Base-by-base conservation (phyloP, 2,797 vertebrate species). In the Eupleurogrammus muticus region DNA sequence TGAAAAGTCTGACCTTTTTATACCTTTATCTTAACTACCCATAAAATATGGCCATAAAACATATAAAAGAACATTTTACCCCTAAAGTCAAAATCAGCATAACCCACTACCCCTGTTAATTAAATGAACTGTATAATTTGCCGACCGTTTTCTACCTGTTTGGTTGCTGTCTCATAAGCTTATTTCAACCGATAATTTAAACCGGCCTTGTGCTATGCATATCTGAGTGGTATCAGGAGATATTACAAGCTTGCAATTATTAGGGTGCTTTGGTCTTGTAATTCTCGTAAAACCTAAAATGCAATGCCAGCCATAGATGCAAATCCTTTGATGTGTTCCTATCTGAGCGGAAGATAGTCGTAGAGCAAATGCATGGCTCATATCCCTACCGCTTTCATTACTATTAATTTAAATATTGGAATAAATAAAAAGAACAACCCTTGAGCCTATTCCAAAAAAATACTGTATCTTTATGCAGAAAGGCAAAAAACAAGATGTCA, bases 1-100 rank as follows among this genome's bases (percentile, higher is more conserved):
- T 80, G 50, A 81, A 65, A 77, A 74, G 46, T 58, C 36, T 80
- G 75, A 87, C 85, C 84, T 85, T 75, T 86, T 82, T 69, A 72
- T 52, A 75, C 71, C 49, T 76, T n/a, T 79, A 71, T 80, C 77
- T 64, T 67, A 84, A 86, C 75, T 69, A 69, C 54, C 55, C 28
- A 83, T 82, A 79, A 86, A 82, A 82, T 66, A 65, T 35, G 49
- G 32, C 64, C 48, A 75, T 84, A 69, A 85, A 86, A 68, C 52
- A 70, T 70, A 47, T 32, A 73, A 75, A 68, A 50, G 55, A 63
- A 72, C 55, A 61, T 73, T 75, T 81, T 73, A 69, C 38, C 71
- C 44, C 34, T 23, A 12, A 48, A 72, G 75, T 80, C 61, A 68
- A 70, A 81, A 84, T 72, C 67, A 72, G 75, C 71, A 74, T 78